A percentile compares a stretch with the other conserved stretches of the same genome.
These are phyloP conservation scores for Atta cephalotes DNA, from an alignment of 1,140 invertebrate species.

Conservation along the genomic window DNA sequence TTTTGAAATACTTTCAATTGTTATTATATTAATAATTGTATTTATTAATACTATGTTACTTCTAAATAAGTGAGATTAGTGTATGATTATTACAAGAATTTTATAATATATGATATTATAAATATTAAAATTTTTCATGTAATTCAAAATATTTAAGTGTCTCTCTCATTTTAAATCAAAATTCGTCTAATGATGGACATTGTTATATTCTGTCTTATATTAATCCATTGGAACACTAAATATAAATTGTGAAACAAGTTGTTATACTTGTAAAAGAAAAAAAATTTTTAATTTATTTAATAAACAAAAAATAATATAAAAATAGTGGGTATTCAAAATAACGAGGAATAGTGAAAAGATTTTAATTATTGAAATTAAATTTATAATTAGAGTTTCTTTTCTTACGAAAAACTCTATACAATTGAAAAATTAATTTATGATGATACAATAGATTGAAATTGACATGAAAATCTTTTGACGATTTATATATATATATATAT, in stretches of 20 bases:
- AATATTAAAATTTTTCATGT: slow-evolving; percentile 7
- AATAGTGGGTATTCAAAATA: not conserved
- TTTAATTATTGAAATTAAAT: not conserved
- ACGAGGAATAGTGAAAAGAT: not conserved
- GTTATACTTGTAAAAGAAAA: not conserved
- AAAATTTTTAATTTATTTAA: not conserved
- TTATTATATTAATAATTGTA: not conserved
- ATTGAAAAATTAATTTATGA: not conserved
- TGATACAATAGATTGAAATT: slow-evolving; percentile 24
- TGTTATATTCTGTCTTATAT: slow-evolving; percentile 15
- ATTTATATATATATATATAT: no score
- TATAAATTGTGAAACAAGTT: not conserved
- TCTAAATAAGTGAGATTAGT: not conserved
- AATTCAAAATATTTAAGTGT: slow-evolving; percentile 8
- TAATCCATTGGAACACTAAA: slow-evolving; percentile 16
- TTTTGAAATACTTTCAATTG: not conserved
- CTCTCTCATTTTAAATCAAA: slow-evolving; percentile 19
- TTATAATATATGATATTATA: slow-evolving; percentile 1
- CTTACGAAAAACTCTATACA: not conserved
- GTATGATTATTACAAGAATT: not conserved
- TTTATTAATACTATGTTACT: slow-evolving; percentile 1
- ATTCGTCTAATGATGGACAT: not conserved
- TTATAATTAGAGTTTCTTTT: not conserved
- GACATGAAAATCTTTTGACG: slow-evolving; percentile 15
- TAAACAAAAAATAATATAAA: not conserved